Evolutionary conservation across 2,888 invertebrate genomes (phyloP).

Genomic region (Lithophane socia): DNA sequence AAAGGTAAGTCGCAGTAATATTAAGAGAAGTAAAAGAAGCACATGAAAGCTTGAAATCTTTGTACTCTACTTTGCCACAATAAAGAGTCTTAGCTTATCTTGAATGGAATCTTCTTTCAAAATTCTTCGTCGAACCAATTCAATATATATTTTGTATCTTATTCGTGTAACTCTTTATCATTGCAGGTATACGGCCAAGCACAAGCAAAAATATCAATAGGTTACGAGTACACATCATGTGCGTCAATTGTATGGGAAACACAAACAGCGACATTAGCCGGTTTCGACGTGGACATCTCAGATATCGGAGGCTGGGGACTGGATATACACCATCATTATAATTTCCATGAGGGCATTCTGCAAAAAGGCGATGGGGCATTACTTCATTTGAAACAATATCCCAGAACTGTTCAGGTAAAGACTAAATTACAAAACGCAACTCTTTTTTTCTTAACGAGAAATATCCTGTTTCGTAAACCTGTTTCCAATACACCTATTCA

Average conservation of each 20-base stretch:
- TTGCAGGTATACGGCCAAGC: constrained; percentile 95
- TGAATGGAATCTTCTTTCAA: too few species aligned
- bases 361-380: constrained; percentile 99
- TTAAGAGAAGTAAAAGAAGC: too few species aligned
- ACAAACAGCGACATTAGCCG: constrained; percentile 97
- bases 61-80: too few species aligned
- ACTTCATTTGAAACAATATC: constrained; percentile 97
- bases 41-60: too few species aligned
- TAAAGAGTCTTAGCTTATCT: too few species aligned
- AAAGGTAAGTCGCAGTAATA: constrained; percentile 89
- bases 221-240: constrained; percentile 98
- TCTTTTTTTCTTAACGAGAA: not conserved
- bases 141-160: too few species aligned
- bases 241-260: constrained; percentile 97
- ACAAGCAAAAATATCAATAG: constrained; percentile 96
- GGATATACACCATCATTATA: constrained; percentile 99
- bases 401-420: constrained; percentile 94
- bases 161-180: too few species aligned
- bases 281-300: constrained; percentile 98
- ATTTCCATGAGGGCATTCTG: constrained; percentile 99
- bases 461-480: not conserved
- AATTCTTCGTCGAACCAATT: too few species aligned
- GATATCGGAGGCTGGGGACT: constrained; percentile 99
- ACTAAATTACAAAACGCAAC: not conserved
- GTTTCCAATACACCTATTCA: not conserved